phyloP scores from a whole-genome alignment of 2,113 vertebrate genomes.

The Illadopsis cleaveri region DNA sequence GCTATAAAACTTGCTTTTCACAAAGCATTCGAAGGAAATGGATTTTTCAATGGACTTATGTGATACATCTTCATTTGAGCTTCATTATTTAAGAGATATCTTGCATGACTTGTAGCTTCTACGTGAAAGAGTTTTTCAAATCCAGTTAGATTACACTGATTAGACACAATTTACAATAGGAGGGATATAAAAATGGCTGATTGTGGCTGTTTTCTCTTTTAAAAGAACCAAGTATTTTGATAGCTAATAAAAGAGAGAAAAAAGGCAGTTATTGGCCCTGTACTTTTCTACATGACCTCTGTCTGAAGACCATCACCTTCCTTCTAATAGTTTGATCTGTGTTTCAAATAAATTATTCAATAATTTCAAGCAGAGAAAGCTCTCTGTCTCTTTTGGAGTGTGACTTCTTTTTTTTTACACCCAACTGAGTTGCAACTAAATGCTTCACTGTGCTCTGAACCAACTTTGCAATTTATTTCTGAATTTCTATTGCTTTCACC shows the following conservation, averaged over 20 bases:
- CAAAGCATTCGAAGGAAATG: neutral
- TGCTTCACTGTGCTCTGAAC: constrained; percentile 41
- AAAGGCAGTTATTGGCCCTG: neutral
- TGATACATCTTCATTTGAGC: neutral
- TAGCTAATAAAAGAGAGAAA: neutral
- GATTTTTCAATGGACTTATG: neutral
- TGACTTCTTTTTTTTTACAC: constrained; percentile 33
- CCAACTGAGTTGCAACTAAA: constrained; percentile 43
- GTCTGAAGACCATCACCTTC: constrained; percentile 38
- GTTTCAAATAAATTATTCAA: constrained; percentile 59
- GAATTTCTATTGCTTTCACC: constrained; percentile 48
- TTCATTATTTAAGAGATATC: constrained; percentile 45
- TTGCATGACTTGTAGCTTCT: constrained; percentile 26
- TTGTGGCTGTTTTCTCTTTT: neutral
- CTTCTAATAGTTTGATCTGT: constrained; percentile 50
- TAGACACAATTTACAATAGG: constrained; percentile 20
- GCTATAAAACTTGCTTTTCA: neutral
- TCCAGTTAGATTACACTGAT: neutral
- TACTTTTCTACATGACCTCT: constrained; percentile 29
- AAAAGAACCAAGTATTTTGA: constrained; percentile 29
- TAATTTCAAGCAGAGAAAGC: constrained; percentile 54
- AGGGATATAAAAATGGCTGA: constrained; percentile 34
- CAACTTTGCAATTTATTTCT: constrained; percentile 52
- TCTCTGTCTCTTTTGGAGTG: constrained; percentile 51
- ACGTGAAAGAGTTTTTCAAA: constrained; percentile 5